phyloP scores from a whole-genome alignment of 2,888 invertebrate species.

The Polyommatus iphigenia region DNA sequence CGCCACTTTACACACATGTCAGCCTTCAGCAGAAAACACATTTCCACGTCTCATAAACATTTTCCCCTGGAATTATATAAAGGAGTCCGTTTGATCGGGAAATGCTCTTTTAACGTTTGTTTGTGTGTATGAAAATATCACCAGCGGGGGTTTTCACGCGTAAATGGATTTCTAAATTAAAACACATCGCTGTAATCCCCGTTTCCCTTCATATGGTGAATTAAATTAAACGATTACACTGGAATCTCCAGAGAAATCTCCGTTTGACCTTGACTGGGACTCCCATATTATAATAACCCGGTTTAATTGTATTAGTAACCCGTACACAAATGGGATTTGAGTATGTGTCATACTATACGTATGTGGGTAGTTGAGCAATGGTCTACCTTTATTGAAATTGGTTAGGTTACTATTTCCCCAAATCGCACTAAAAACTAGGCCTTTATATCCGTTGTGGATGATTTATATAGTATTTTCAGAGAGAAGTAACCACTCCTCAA shows the following conservation, averaged over 20 bases:
- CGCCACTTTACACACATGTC: conserved; percentile 35
- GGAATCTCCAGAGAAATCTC: conserved; percentile 13
- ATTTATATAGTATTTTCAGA: too few relatives aligned
- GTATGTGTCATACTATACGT: background rate
- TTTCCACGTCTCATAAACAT: conserved; percentile 39
- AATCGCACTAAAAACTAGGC: background rate
- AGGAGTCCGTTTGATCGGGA: conserved; percentile 26
- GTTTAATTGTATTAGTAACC: background rate
- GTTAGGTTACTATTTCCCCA: background rate
- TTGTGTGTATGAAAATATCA: background rate
- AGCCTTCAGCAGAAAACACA: conserved; percentile 44
- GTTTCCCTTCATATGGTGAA: background rate
- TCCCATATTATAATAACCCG: background rate
- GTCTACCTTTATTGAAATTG: background rate
- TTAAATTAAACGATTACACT: conserved; percentile 14
- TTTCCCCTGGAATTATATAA: conserved; percentile 10
- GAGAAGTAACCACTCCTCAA: too few relatives aligned
- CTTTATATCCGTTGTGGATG: too few relatives aligned
- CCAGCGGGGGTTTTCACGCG: background rate
- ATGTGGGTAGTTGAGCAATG: background rate
- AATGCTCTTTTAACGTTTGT: conserved; percentile 19
- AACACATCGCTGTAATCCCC: conserved; percentile 1
- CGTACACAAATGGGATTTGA: conserved; percentile 5
- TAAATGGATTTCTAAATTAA: conserved; percentile 24
- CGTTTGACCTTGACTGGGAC: conserved; percentile 1